Evolutionary conservation across 1,140 invertebrate species (phyloP).

Genomic region (Drosophila elegans): DNA sequence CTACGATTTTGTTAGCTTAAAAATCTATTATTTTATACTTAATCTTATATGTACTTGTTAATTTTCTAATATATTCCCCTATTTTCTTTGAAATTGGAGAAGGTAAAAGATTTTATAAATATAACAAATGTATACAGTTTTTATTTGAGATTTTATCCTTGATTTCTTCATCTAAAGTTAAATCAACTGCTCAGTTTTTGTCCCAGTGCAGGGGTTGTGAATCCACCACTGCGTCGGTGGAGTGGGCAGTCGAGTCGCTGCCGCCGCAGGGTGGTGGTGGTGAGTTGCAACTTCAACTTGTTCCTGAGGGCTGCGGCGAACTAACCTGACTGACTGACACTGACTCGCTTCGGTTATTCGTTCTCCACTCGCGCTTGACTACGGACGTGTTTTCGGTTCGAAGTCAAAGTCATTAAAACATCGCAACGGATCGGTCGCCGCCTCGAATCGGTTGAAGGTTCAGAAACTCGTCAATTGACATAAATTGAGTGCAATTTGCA

Average conservation of each 20-base stretch:
- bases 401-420: constrained; percentile 38
- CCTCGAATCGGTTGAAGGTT: constrained; percentile 60
- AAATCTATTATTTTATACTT: too few relatives aligned
- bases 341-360: constrained; percentile 49
- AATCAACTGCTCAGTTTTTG: too few relatives aligned
- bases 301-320: constrained; percentile 43
- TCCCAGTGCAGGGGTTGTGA: constrained; percentile 26
- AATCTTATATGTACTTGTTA: too few relatives aligned
- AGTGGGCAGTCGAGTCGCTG: constrained; percentile 43
- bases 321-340: constrained; percentile 29
- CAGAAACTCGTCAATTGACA: constrained; percentile 66
- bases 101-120: too few relatives aligned
- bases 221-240: constrained; percentile 71
- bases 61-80: too few relatives aligned
- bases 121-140: too few relatives aligned
- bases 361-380: constrained; percentile 69
- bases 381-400: constrained; percentile 62
- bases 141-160: too few relatives aligned
- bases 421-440: constrained; percentile 32
- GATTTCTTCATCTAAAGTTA: too few relatives aligned
- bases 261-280: constrained; percentile 34
- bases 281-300: constrained; percentile 67
- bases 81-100: too few relatives aligned
- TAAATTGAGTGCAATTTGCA: constrained; percentile 78
- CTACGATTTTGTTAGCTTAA: too few relatives aligned